Conservation (phyloP, 2,113 vertebrate species). For the Gracilinanus agilis region DNA sequence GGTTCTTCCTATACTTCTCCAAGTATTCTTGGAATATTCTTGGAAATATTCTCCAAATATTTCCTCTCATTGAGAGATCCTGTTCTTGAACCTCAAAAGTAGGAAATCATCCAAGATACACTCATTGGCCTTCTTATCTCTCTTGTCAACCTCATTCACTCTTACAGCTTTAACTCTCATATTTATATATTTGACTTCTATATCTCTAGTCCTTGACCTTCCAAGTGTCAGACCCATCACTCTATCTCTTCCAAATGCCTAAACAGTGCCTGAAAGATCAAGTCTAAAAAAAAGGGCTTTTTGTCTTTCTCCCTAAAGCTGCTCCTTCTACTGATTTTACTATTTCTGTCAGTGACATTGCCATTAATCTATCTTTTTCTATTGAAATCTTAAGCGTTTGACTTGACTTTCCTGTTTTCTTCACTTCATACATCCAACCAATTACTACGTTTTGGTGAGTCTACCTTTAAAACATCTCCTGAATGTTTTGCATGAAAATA, state of each 20-base stretch:
- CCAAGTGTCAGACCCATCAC: neutral
- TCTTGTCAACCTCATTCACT: neutral
- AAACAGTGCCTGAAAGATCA: neutral
- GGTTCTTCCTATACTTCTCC: neutral
- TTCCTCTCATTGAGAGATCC: neutral
- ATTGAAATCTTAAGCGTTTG: neutral
- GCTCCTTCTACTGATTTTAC: neutral
- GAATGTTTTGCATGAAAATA: neutral
- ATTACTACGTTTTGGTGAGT: neutral
- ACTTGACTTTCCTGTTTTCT: neutral
- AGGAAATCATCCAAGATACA: neutral
- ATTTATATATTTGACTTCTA: neutral
- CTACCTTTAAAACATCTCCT: neutral
- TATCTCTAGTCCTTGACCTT: neutral
- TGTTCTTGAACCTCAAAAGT: neutral
- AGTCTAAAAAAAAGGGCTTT: neutral
- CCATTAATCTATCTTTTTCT: neutral
- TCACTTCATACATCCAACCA: neutral
- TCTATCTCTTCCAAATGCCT: neutral
- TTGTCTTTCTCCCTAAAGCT: neutral
- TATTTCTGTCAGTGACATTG: neutral
- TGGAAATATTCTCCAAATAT: too few species aligned
- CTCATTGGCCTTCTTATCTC: neutral
- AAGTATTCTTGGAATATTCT: too few species aligned
- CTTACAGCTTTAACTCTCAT: neutral